Base-by-base conservation (phyloP, 2,888 invertebrate species). In the Atrina japonica region DNA sequence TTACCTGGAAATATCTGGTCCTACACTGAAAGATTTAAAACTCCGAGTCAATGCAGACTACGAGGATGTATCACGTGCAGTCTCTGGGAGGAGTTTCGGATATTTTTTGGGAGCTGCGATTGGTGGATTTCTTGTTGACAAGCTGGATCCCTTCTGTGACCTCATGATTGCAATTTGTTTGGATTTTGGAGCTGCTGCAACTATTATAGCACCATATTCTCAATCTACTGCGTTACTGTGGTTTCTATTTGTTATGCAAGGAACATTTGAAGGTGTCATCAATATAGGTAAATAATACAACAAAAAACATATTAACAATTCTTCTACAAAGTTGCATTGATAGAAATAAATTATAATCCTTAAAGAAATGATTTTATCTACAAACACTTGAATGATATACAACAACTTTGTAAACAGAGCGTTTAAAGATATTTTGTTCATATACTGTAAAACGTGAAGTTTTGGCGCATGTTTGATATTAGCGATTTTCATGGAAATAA, bases 11-110 rank as follows among this genome's bases (percentile, higher is more conserved):
- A 76, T 83, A 1, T 74, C 78, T 0, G 83, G 83, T 2, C 84
- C 84, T 3, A 83, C 83, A 7, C 70, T 83, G 21, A 80, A 78
- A 27, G 83, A 84, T 66, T 66, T 84, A 25, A 81, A 74, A 72
- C 69, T 78, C 18, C 70, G 76, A 16, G 67, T 78, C 0, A 53
- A 73, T 7, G 71, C 73, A 5, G 76, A 83, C 66, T 82, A 81
- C 66, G 84, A 83, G 55, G 80, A 82, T 50, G 80, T 83, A 2
- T 79, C 83, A 0, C 68, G 80, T 11, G 83, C 81, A 1, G 71
- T 84, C 3, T 76, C 76, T 3, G 80, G 76, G 2, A 49, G 76
- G 3, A 82, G 82, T 43, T 78, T 78, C 1, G 84, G 84, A 0
- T 77, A 74, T 41, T 72, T 81, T 29, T 50, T 75, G n/a, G 75